These are phyloP conservation scores for Genyomyrus donnyi DNA, from an alignment of 2,113 vertebrate species.

Conservation along the genomic window DNA sequence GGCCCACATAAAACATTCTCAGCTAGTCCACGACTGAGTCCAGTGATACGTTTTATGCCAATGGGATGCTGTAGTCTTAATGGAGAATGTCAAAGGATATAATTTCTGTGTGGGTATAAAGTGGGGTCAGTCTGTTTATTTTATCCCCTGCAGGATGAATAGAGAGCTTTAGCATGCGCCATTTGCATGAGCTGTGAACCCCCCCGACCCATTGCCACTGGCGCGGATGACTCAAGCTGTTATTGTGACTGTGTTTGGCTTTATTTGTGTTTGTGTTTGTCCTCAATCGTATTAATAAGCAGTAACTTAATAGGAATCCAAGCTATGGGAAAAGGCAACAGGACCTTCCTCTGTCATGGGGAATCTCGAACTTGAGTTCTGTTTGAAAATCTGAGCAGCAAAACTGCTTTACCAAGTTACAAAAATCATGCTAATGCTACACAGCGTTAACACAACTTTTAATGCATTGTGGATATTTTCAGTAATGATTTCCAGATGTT, in stretches of 20 bases:
- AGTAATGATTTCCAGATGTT: slow-evolving; percentile 3
- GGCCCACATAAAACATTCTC: background rate
- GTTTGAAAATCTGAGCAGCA: background rate
- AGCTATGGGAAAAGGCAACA: background rate
- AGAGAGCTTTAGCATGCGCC: background rate
- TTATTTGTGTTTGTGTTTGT: background rate
- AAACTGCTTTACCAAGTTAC: background rate
- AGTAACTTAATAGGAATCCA: background rate
- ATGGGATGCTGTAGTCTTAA: background rate
- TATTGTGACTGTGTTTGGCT: background rate
- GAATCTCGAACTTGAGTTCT: background rate
- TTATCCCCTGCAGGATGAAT: background rate
- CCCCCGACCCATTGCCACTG: background rate
- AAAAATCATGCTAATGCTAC: background rate
- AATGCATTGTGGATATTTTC: background rate
- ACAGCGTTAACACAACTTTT: background rate
- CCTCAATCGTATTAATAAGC: background rate
- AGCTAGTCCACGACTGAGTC: background rate
- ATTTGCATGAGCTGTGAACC: background rate
- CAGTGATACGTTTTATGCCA: background rate
- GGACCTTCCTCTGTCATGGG: background rate
- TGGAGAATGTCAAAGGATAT: background rate
- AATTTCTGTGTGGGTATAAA: background rate
- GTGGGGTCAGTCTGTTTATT: background rate
- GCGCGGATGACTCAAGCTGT: background rate